Evolutionary conservation across 1,140 invertebrate genomes (phyloP).

Genomic region (Ceratitis capitata): DNA sequence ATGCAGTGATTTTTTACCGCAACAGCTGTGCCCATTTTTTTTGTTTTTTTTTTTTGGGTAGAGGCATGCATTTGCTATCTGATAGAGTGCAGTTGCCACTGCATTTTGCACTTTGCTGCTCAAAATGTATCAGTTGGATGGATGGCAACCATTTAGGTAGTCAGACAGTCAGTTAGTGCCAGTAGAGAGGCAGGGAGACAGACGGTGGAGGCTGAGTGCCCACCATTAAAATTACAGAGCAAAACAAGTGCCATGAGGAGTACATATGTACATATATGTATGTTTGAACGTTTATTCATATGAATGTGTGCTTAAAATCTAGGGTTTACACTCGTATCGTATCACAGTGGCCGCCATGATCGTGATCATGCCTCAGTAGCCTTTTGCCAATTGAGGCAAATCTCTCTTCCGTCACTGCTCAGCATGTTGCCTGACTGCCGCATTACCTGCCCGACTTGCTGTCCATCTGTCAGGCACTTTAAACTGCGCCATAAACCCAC

Average conservation of each 20-base stretch:
- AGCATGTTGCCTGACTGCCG: conserved; percentile 2
- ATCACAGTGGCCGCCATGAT: neutral
- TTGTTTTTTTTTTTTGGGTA: no score
- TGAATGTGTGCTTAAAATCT: no score
- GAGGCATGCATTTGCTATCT: conserved; percentile 26
- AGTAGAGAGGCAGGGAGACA: neutral
- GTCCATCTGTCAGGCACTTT: neutral
- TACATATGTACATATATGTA: neutral
- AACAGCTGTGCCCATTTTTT: conserved; percentile 18
- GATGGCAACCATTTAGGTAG: neutral
- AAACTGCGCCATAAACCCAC: neutral
- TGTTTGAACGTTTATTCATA: neutral
- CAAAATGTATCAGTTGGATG: neutral
- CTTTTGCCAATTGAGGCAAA: no score
- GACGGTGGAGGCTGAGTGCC: conserved; percentile 6
- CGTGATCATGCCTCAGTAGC: neutral
- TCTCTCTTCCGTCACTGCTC: no score
- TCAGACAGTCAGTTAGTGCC: neutral
- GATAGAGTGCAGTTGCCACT: neutral
- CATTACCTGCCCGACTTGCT: neutral
- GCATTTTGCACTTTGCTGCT: conserved; percentile 20
- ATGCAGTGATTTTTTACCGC: neutral
- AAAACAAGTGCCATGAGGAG: neutral
- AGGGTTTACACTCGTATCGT: neutral
- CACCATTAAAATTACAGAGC: neutral